Base-by-base conservation (phyloP, 2,888 invertebrate species). In the Amphipoea oculea region DNA sequence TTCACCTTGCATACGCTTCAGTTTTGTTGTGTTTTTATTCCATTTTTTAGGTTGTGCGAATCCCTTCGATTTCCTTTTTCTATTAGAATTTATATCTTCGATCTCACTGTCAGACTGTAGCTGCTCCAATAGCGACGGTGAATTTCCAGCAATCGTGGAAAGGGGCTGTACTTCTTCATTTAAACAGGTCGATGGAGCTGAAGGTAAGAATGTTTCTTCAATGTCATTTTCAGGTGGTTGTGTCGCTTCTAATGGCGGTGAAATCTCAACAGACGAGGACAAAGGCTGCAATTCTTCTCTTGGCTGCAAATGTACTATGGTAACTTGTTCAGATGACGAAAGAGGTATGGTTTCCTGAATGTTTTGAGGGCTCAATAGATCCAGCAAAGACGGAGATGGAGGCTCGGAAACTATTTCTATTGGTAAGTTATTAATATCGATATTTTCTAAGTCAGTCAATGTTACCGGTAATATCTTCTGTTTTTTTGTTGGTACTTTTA, bases 371-470 rank as follows among this genome's bases (percentile, higher is more conserved):
- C 48, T 68, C 48, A 48, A 68, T 29, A 68, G 68, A 1, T 68
- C 45, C 69, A 68, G 75, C 75, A 68, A 75, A 75, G 68, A 0
- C 45, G 75, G 75, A 76, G 79, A 74, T 75, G 70, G 73, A 77
- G 71, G 71, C 60, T 80, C 77, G 65, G 80, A 72, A 4, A 80
- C 60, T 66, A 72, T 77, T 80, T 72, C 63, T 62, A 77, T 77
- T 66, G 76, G 76, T 48, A 77, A 73, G 76, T 80, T 72, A 76
- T 71, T 76, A 63, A 71, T 79, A 80, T 51, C 29, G 48, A 69
- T 69, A 51, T 69, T 69, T 48, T 69, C 29, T 51, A 69, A 69
- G 48, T 69, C 48, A 69, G 29, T 2, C 20, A 51, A 69, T 51
- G 29, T 69, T 69, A n/a, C 68, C 68, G 68, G 20, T 69, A 69